Conservation (phyloP, 2,888 invertebrate species). For the Brachyptera risi region DNA sequence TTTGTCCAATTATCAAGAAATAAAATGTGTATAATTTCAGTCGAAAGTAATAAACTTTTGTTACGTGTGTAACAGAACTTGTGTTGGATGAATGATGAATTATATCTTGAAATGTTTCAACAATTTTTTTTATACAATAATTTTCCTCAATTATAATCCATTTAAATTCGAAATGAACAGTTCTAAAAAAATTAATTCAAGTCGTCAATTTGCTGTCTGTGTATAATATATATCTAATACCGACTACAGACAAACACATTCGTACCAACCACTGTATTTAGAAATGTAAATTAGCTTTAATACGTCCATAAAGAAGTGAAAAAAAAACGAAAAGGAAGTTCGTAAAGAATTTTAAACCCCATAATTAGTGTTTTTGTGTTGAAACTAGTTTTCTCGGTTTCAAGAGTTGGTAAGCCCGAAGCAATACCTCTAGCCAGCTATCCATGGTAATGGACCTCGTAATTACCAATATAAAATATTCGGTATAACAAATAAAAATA, state of each 20-base stretch:
- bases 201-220: too few relatives aligned
- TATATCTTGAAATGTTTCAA: too few relatives aligned
- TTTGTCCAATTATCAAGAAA: too few relatives aligned
- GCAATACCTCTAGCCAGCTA: not conserved
- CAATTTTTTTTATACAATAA: too few relatives aligned
- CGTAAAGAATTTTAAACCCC: not conserved
- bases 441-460: not conserved
- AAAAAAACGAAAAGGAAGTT: not conserved
- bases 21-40: too few relatives aligned
- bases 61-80: too few relatives aligned
- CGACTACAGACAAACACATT: not conserved
- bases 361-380: constrained; percentile 5
- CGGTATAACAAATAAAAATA: not conserved
- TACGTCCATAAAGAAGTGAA: not conserved
- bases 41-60: too few relatives aligned
- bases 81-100: too few relatives aligned
- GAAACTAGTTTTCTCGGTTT: constrained; percentile 1
- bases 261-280: not conserved
- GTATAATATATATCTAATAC: too few relatives aligned
- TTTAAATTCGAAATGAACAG: too few relatives aligned
- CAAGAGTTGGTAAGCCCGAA: not conserved
- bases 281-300: not conserved
- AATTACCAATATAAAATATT: constrained; percentile 7
- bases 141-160: not conserved
- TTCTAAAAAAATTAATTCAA: too few relatives aligned